These are phyloP conservation scores for Tachysurus fulvidraco DNA, from an alignment of 2,113 vertebrate genomes.

Conservation along the genomic window DNA sequence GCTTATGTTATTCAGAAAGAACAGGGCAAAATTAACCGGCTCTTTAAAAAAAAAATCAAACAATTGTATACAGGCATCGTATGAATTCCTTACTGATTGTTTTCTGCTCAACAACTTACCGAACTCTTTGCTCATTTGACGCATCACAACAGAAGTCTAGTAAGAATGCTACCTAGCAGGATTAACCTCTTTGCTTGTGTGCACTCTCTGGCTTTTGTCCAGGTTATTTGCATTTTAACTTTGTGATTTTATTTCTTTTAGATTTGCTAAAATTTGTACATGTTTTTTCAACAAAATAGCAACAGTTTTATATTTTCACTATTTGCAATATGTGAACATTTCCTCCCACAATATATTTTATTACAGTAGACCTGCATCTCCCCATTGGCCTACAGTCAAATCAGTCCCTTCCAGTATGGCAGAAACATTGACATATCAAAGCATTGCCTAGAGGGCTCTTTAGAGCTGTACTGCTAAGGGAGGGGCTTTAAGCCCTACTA, in stretches of 20 bases:
- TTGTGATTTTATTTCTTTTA: background rate
- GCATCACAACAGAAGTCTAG: background rate
- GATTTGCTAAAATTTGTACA: background rate
- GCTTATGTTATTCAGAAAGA: background rate
- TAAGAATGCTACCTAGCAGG: slow-evolving; percentile 22
- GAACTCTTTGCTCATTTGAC: background rate
- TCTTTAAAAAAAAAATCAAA: background rate
- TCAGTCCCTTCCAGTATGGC: background rate
- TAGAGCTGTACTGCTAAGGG: background rate
- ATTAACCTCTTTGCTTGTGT: background rate
- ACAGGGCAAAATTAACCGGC: background rate
- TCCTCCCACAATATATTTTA: background rate
- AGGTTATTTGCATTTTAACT: background rate
- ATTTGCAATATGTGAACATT: background rate
- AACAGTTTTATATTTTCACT: background rate
- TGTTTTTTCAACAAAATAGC: background rate
- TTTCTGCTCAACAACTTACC: background rate
- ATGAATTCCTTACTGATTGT: background rate
- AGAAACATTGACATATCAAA: slow-evolving; percentile 17
- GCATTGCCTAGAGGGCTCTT: slow-evolving; percentile 17
- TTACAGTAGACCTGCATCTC: background rate
- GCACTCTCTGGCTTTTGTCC: background rate
- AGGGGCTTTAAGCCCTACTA: background rate
- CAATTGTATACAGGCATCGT: background rate
- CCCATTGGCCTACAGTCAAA: background rate